Percentiles rank a stretch among this genome's conserved stretches.
These are phyloP conservation scores for Tigriopus californicus DNA, from an alignment of 2,888 invertebrate species.

Conservation along the genomic window DNA sequence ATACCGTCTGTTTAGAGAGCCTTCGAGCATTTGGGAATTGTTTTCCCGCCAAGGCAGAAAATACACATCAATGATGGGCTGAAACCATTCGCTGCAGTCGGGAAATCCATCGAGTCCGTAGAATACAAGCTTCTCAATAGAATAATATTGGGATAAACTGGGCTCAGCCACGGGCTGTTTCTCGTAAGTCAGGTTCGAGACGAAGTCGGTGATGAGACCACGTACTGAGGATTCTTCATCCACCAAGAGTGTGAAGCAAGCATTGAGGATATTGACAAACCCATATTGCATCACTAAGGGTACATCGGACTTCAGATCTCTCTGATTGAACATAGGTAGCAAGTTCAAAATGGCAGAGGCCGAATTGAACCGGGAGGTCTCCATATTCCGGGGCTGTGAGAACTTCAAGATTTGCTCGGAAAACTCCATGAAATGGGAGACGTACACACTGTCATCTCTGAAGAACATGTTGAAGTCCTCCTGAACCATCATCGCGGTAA, in stretches of 20 bases:
- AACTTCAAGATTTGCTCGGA: background rate
- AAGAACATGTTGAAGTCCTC: background rate
- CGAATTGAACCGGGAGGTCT: background rate
- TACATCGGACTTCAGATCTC: background rate
- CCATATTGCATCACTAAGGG: background rate
- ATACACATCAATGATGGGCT: background rate
- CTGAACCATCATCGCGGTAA: background rate
- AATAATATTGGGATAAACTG: too few species aligned
- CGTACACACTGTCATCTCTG: background rate
- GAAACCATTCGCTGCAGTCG: background rate
- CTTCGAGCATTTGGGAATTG: background rate
- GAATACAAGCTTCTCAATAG: too few species aligned
- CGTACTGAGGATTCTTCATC: background rate
- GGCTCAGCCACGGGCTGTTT: background rate
- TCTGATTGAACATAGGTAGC: background rate
- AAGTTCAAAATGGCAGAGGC: background rate
- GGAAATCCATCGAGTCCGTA: background rate
- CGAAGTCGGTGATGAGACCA: background rate
- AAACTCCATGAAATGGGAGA: background rate
- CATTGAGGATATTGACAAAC: background rate
- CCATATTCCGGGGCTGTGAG: background rate
- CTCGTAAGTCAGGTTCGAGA: background rate
- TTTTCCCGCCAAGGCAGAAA: background rate
- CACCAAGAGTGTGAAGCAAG: background rate
- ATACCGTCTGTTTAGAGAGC: too few species aligned